Evolutionary conservation across 2,797 vertebrate species (phyloP), one percentile per base, ranked within the genome.

Genomic region (Acanthis flammea): DNA sequence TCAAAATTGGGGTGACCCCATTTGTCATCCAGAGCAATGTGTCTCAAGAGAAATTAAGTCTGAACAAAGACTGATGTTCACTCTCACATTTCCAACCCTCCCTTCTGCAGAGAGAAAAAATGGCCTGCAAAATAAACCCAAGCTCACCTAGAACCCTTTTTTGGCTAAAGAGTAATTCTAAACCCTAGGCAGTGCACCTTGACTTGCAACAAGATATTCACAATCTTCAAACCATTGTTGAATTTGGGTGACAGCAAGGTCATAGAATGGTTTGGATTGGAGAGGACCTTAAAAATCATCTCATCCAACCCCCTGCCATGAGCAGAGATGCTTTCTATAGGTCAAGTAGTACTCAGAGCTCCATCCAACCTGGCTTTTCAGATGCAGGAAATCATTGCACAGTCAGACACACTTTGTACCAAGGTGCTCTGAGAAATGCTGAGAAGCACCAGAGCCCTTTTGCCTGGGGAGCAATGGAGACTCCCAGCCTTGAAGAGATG

Each of bases 271-370:
- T 60, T 66, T 65, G 33, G 27, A 4, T 37, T 53, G 45, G 35
- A 60, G 4, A 4, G 19, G 22, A 28, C 27, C 13, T 53, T 48
- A 60, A 72, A 71, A 39, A 47, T 39, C 25, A 13, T 28, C 10
- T 53, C 15, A 6, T 28, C 18, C 22, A 65, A 3, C 0, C 2
- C 13, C 1, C 7, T 65, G 39, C 45, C 39, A 14, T 18, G 30
- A 33, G 33, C 33, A 90, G 39, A 15, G 27, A 21, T 22, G 47
- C 6, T 19, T 53, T 31, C 9, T 22, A 41, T 41, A 14, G 6
- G 28, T 19, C 10, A 41, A 14, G 30, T 35, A 0, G 35, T 35
- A 0, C 8, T 60, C 33, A 66, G 35, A 84, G 27, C 8, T 57
- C 31, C 51, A 66, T 21, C 47, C 53, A 53, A 0, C 15, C 23